Conservation (phyloP, 2,888 invertebrate species). For the Cheilosia scutellata region DNA sequence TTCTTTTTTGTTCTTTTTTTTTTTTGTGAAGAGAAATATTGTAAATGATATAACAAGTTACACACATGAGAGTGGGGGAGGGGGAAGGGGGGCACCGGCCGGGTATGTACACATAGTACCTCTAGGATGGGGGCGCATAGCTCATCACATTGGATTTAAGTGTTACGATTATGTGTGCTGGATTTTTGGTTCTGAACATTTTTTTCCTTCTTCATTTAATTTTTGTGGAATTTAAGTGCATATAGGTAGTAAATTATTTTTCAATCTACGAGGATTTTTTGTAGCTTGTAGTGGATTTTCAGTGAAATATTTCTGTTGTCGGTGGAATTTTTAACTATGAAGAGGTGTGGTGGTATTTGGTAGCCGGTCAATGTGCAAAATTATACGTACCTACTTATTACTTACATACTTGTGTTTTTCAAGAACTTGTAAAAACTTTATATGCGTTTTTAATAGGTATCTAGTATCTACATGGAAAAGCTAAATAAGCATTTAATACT, state of each 20-base stretch:
- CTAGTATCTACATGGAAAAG: too few species aligned
- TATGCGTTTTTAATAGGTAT: too few species aligned
- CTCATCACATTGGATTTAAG: slow-evolving; percentile 74
- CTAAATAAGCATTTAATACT: too few species aligned
- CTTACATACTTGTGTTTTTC: too few species aligned
- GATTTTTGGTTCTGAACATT: neutral
- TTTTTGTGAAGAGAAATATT: slow-evolving; percentile 41
- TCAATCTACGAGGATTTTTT: slow-evolving; percentile 43
- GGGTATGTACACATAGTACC: slow-evolving; percentile 20
- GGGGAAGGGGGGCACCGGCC: too few species aligned
- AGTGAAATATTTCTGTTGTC: slow-evolving; percentile 22
- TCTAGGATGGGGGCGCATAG: slow-evolving; percentile 45
- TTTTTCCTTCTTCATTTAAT: slow-evolving; percentile 24
- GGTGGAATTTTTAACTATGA: slow-evolving; percentile 18
- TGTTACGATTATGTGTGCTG: slow-evolving; percentile 65
- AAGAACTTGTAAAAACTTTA: neutral
- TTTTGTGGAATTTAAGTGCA: slow-evolving; percentile 40
- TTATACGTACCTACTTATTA: too few species aligned
- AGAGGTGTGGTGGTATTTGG: too few species aligned
- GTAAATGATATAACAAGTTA: slow-evolving; percentile 59
- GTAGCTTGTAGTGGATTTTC: slow-evolving; percentile 10
- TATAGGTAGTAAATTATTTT: slow-evolving; percentile 55
- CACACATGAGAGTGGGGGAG: neutral
- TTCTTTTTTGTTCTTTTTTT: slow-evolving; percentile 32
- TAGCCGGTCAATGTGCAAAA: too few species aligned